Base-by-base conservation (phyloP, 2,888 invertebrate species). In the Idaea aversata region DNA sequence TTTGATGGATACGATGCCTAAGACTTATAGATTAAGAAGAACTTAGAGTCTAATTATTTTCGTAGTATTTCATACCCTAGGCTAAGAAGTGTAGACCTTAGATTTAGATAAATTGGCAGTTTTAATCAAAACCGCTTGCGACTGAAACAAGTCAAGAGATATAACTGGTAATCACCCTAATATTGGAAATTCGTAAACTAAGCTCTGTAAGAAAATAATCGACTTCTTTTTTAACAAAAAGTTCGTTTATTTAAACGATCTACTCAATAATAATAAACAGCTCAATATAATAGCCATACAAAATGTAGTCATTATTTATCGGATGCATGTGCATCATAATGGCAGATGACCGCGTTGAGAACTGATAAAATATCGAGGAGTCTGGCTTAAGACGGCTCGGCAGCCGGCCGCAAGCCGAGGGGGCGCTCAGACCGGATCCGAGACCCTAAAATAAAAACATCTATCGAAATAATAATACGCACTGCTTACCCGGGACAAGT, bases 401-500 rank as follows among this genome's bases (percentile, higher is more conserved):
- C 72, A 73, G 86, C 85, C 87, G 85, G 83, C 83, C 79, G 77
- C 81, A 76, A 80, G 80, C 81, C 85, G 90, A 88, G 90, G 90
- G 91, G 88, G 90, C 88, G 88, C 88, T 74, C 84, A 86, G 90
- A 92, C 92, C 93, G 92, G 92, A 89, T 92, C 87, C 83, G 80
- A 88, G 90, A 91, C 92, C 92, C 92, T 91, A 87, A 91, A 92
- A 90, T 91, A 91, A 92, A 91, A 92, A 90, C 91, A 91, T 90
- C 90, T 88, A 90, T 91, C 90, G 87, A 84, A 92, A 91, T 92
- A 93, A 92, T 92, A 93, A 92, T 91, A 92, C 89, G 85, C 87
- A 89, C 88, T 86, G 86, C 87, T 86, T 86, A 85, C 87, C 77
- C 88, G 83, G 84, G 88, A 90, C 91, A 89, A 91, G 92, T 91